A percentile compares a stretch with the other conserved stretches of the same genome.
These are phyloP conservation scores for Ryuthela nishihirai DNA, from an alignment of 2,888 invertebrate genomes.

Conservation along the genomic window DNA sequence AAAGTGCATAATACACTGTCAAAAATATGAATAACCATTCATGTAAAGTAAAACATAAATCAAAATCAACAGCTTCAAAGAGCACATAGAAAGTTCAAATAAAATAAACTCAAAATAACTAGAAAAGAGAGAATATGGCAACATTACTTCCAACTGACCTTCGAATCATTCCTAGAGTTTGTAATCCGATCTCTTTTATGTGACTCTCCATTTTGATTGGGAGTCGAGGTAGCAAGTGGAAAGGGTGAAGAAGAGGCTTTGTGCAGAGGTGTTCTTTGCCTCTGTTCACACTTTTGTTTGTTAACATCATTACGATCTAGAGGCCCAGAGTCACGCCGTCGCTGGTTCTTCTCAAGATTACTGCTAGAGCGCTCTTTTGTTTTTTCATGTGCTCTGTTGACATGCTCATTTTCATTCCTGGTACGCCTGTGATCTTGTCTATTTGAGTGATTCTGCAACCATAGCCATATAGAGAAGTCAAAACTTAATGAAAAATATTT, in stretches of 20 bases:
- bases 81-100: neutral
- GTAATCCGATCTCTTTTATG: constrained; percentile 33
- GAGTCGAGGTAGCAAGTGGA: constrained; percentile 35
- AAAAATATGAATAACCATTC: no score
- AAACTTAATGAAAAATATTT: no score
- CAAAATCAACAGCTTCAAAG: no score
- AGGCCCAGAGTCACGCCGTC: constrained; percentile 32
- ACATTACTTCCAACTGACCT: constrained; percentile 14
- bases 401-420: constrained; percentile 24
- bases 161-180: constrained; percentile 34
- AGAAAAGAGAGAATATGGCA: neutral
- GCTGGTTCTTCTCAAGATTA: constrained; percentile 35
- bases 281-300: constrained; percentile 29
- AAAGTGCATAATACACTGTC: no score
- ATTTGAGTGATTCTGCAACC: constrained; percentile 37
- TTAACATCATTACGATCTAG: constrained; percentile 26
- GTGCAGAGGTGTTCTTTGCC: constrained; percentile 33
- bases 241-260: constrained; percentile 38
- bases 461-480: no score
- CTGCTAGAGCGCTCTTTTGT: constrained; percentile 32
- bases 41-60: no score
- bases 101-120: neutral
- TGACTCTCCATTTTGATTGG: constrained; percentile 35
- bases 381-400: constrained; percentile 25
- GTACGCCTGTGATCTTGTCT: constrained; percentile 31